Evolutionary conservation across 1,140 invertebrate genomes (phyloP).

Genomic region (Drosophila grimshawi): DNA sequence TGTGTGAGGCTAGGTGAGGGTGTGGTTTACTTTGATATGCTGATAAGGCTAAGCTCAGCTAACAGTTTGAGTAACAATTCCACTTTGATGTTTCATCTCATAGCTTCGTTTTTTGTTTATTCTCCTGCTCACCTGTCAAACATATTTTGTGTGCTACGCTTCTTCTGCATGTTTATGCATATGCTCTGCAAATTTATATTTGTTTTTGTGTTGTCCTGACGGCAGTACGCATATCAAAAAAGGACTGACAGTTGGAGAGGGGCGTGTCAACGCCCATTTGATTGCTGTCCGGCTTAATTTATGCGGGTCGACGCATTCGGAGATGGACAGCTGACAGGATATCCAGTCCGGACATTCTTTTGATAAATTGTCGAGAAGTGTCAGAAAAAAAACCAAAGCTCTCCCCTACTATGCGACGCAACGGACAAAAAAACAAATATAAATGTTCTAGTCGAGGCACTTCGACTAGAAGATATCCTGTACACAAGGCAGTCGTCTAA

Average conservation of each 20-base stretch:
- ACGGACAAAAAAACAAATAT: not conserved
- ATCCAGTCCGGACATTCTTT: conserved; percentile 46
- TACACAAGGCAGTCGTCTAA: too few relatives aligned
- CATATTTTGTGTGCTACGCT: conserved; percentile 9
- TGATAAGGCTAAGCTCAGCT: not conserved
- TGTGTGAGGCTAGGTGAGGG: not conserved
- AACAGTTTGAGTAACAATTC: not conserved
- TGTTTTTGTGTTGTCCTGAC: not conserved
- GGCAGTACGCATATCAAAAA: conserved; percentile 30
- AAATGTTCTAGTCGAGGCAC: too few relatives aligned
- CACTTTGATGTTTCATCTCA: conserved; percentile 48
- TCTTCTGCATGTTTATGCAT: conserved; percentile 33
- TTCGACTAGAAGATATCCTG: too few relatives aligned
- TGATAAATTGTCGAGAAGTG: conserved; percentile 40
- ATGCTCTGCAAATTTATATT: conserved; percentile 10
- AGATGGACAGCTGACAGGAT: conserved; percentile 41
- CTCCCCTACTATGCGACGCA: not conserved
- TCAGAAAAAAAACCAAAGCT: conserved; percentile 15
- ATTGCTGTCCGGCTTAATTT: conserved; percentile 43
- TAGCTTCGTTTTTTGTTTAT: conserved; percentile 7
- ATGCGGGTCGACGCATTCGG: conserved; percentile 34
- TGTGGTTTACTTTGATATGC: conserved; percentile 36
- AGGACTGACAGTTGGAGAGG: conserved; percentile 5
- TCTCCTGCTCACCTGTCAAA: too few relatives aligned
- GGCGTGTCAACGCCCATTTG: conserved; percentile 23